Evolutionary conservation across 2,888 invertebrate species (phyloP), one percentile per base, ranked within the genome.

Genomic region (Melinopterus prodromus): DNA sequence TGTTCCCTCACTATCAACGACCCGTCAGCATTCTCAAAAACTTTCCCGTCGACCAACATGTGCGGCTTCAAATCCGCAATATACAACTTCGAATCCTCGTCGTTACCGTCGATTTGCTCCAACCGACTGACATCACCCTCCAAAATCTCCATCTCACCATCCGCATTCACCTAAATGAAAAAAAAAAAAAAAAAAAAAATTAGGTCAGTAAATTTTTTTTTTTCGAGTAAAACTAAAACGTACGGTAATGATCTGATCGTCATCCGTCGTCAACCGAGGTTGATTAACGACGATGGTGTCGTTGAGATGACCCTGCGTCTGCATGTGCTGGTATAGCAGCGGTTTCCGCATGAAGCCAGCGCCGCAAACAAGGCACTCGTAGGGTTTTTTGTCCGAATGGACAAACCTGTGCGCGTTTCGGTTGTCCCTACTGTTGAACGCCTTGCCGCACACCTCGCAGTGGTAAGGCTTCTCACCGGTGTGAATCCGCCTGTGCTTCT

Each of bases 341-440:
- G 95, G 95, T 85, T 96, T 96, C 9, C 96, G 90, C 96, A 96
- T 96, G 86, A 94, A 97, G 0, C 96, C 96, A 84, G 93, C 92
- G 4, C 95, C 95, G 86, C 96, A 97, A 6, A 94, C 93, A 81
- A 94, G 89, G 86, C 96, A 97, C 88, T 96, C 96, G 88, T 96
- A 97, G 0, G 96, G 96, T 85, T 96, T 97, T 87, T 96, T 95
- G 87, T 96, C 95, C 85, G 95, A 95, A 89, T 97, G 97, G 75
- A 95, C 94, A 88, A 96, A 96, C 38, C 95, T 91, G 87, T 96
- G 96, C 9, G 95, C 95, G 90, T 96, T 96, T 80, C 96, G 91
- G 86, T 96, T 97, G 89, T 96, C 96, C 80, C 95, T 92, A 9
- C 95, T 95, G 87, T 94, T 95, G 90, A 97, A 97, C 77, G 94